Percentiles rank a stretch among this genome's conserved stretches.
These are phyloP conservation scores for Perizoma affinitatum DNA, from an alignment of 2,888 invertebrate genomes.

Conservation along the genomic window DNA sequence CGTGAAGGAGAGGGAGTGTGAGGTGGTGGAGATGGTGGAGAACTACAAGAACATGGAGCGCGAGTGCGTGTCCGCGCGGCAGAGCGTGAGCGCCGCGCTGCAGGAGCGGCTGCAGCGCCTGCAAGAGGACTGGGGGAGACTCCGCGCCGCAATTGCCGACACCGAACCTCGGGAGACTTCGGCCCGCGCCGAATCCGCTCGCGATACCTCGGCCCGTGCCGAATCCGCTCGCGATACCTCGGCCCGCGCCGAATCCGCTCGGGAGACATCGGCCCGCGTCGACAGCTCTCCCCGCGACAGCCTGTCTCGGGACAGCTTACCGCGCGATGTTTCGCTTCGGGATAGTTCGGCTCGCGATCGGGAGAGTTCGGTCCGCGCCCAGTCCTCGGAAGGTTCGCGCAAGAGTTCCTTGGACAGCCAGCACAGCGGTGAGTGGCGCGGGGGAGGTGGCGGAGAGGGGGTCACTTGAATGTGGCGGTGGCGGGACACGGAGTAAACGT, in stretches of 20 bases:
- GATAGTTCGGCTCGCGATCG: constrained; percentile 6
- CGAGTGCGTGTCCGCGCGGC: constrained; percentile 66
- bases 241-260: background rate
- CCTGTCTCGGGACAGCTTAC: background rate
- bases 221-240: constrained; percentile 6
- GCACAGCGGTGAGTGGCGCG: constrained; percentile 54
- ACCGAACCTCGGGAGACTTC: background rate
- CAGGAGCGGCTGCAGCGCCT: constrained; percentile 68
- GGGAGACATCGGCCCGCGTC: background rate
- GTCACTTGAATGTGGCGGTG: constrained; percentile 31
- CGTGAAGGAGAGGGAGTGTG: constrained; percentile 82
- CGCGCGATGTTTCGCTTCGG: constrained; percentile 1
- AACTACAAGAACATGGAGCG: constrained; percentile 86
- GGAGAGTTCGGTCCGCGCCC: constrained; percentile 12
- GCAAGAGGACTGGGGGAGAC: constrained; percentile 37
- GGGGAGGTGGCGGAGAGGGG: constrained; percentile 13
- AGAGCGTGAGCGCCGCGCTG: constrained; percentile 53
- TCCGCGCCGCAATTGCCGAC: constrained; percentile 7
- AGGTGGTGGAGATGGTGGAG: constrained; percentile 85
- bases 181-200: background rate
- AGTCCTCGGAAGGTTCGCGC: constrained; percentile 27
- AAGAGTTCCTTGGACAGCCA: constrained; percentile 44
- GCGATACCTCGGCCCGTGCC: constrained; percentile 1
- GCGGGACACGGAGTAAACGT: constrained; percentile 8
- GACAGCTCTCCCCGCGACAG: background rate